Base-by-base conservation (phyloP, 2,113 vertebrate species). In the Odontesthes bonariensis region DNA sequence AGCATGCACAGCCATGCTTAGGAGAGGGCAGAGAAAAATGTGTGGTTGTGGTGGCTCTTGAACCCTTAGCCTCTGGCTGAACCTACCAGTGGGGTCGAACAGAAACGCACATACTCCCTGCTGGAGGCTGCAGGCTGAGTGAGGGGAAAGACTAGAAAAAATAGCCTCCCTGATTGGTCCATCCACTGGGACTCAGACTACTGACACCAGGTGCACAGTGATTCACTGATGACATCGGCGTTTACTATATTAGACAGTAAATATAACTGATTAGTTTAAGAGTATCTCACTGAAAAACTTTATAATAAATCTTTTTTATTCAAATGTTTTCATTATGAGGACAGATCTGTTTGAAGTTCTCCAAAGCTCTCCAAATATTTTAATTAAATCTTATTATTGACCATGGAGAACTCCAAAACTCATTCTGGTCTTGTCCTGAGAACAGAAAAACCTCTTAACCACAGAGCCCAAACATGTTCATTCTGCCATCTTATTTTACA, bases 61-160 rank as follows among this genome's bases (percentile, higher is more conserved):
- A 93, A 91, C 89, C 69, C 65, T 79, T 90, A 85, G 81, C 93
- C 92, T 79, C 89, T 89, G 87, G 87, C 84, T 92, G 91, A 93
- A 91, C 91, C 86, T 81, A 59, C 73, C n/a, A n/a, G 69, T 59
- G 83, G 82, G 91, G 89, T 92, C 85, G 79, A 75, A 85, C 83
- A 89, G 83, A 87, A 92, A 90, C 84, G 86, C 85, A 84, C 82
- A 90, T 66, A 75, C 90, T 79, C 88, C 81, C 70, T 70, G 82
- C 84, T 81, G 77, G 73, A 86, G 64, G 77, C 80, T 76, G 79
- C 79, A 1, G 65, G 47, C 63, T 52, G 81, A 87, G 86, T 58
- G 70, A 70, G 62, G 77, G 85, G 63, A 89, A 89, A 83, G 64
- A 85, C 79, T 51, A 73, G 58, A 69, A 77, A 84, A 88, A 83